Conservation (phyloP, 2,797 vertebrate genomes). For the Perodicticus potto region DNA sequence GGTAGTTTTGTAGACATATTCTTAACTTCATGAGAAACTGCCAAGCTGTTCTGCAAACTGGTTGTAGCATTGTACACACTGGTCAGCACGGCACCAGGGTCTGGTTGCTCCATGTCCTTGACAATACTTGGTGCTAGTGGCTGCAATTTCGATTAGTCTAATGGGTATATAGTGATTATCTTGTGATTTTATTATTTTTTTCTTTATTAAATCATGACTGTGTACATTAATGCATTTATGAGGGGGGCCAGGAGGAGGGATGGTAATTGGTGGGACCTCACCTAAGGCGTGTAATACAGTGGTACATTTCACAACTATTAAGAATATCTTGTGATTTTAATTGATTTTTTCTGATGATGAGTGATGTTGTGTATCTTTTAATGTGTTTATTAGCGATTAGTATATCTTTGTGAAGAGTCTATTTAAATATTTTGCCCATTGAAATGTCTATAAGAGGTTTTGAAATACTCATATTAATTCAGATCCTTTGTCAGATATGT, state of each 20-base stretch:
- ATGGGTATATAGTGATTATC: neutral
- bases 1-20: neutral
- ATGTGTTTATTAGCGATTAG: neutral
- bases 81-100: neutral
- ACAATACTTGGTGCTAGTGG: neutral
- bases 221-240: too few species aligned
- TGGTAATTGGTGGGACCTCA: too few species aligned
- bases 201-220: too few species aligned
- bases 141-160: neutral
- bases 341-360: too few species aligned
- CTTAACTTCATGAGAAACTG: neutral
- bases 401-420: neutral
- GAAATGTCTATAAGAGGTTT: neutral
- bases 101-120: neutral
- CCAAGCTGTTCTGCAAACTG: neutral
- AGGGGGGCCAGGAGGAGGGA: too few species aligned
- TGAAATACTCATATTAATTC: neutral
- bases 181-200: neutral
- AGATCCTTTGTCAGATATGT: too few species aligned
- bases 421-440: constrained; percentile 15
- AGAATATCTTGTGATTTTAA: too few species aligned
- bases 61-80: neutral
- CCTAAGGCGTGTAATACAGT: too few species aligned
- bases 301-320: too few species aligned
- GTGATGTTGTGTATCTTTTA: neutral